A percentile compares a stretch with the other conserved stretches of the same genome.
Evolutionary conservation across 2,888 invertebrate genomes (phyloP).

Genomic region (Oconnorella tubifera): DNA sequence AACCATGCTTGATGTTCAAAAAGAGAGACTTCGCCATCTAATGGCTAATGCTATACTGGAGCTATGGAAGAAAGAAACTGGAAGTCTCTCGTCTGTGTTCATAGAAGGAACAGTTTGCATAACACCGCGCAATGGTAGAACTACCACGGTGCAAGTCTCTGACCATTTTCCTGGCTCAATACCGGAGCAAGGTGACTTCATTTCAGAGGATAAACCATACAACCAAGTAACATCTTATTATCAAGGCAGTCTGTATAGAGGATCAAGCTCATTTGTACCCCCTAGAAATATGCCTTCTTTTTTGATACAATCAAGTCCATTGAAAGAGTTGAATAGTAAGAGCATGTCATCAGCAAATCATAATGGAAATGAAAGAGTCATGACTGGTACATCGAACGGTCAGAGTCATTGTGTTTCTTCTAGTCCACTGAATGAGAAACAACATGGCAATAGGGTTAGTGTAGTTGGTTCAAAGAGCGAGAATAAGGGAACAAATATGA

Average conservation of each 20-base stretch:
- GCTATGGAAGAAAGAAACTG: slow-evolving; percentile 40
- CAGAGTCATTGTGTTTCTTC: too few species aligned
- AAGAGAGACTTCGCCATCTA: slow-evolving; percentile 34
- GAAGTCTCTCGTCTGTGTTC: slow-evolving; percentile 34
- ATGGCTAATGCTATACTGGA: slow-evolving; percentile 38
- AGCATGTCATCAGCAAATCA: too few species aligned
- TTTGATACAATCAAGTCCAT: background rate
- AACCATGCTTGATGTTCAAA: slow-evolving; percentile 35
- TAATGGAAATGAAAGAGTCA: background rate
- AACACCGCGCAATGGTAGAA: slow-evolving; percentile 33
- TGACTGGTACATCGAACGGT: background rate
- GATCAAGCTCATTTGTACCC: background rate
- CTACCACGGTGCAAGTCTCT: slow-evolving; percentile 36
- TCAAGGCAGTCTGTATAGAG: background rate
- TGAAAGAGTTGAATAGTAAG: too few species aligned
- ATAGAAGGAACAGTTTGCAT: slow-evolving; percentile 40
- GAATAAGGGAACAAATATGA: background rate
- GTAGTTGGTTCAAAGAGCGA: background rate
- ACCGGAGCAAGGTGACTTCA: slow-evolving; percentile 22
- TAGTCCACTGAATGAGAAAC: too few species aligned
- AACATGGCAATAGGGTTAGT: too few species aligned
- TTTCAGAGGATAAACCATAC: background rate
- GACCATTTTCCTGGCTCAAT: slow-evolving; percentile 32
- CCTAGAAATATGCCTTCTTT: background rate
- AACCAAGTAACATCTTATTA: background rate